Conservation (phyloP, 1,140 invertebrate genomes). For the Subanguina moxae region DNA sequence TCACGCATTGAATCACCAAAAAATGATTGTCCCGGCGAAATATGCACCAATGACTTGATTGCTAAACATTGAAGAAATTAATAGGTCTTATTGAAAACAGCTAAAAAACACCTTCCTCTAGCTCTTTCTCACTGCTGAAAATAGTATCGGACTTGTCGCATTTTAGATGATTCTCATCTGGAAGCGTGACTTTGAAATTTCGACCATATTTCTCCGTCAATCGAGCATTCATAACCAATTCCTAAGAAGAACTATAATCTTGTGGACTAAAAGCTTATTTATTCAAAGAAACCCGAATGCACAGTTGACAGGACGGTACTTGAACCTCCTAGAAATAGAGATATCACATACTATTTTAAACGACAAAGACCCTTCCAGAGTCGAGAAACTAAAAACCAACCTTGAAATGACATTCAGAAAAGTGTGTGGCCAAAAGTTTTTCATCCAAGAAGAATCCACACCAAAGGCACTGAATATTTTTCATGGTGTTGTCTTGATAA, state of each 20-base stretch:
- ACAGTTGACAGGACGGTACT: background rate
- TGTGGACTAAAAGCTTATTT: too few relatives aligned
- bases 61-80: conserved; percentile 3
- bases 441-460: conserved; percentile 54
- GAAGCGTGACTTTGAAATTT: conserved; percentile 42
- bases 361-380: too few relatives aligned
- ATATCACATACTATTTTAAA: too few relatives aligned
- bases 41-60: too few relatives aligned
- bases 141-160: conserved; percentile 30
- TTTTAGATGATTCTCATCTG: conserved; percentile 46
- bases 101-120: too few relatives aligned
- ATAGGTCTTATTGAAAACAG: background rate
- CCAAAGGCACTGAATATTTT: conserved; percentile 54
- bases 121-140: conserved; percentile 19
- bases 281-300: background rate
- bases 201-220: conserved; percentile 47
- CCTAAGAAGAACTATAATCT: conserved; percentile 28
- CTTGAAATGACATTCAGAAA: conserved; percentile 43
- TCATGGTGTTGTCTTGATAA: too few relatives aligned
- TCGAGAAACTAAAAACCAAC: too few relatives aligned
- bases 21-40: conserved; percentile 9
- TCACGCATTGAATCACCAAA: background rate
- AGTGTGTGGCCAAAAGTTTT: conserved; percentile 41
- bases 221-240: conserved; percentile 49
- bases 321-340: background rate